Evolutionary conservation across 2,888 invertebrate species (phyloP).

Genomic region (Cybosia mesomella): DNA sequence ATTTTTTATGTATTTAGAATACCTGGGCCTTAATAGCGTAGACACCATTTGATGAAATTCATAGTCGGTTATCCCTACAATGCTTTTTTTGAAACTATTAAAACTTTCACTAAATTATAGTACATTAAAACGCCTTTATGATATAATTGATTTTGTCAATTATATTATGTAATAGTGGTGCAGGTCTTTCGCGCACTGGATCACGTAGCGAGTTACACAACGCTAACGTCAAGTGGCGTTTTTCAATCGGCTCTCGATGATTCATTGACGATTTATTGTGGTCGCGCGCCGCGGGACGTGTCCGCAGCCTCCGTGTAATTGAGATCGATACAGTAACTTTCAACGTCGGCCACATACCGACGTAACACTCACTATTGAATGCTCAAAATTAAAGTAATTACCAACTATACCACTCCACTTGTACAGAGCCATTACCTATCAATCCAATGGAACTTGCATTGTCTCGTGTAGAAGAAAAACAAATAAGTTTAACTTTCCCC

Average conservation of each 20-base stretch:
- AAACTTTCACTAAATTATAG: slow-evolving; percentile 80
- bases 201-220: slow-evolving; percentile 84
- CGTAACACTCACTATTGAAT: slow-evolving; percentile 68
- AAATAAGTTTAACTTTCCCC: slow-evolving; percentile 84
- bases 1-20: neutral
- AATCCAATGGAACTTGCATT: slow-evolving; percentile 63
- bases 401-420: slow-evolving; percentile 51
- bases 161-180: slow-evolving; percentile 77
- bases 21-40: neutral
- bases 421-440: slow-evolving; percentile 46
- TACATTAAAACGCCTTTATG: slow-evolving; percentile 65
- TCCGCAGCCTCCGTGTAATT: slow-evolving; percentile 64
- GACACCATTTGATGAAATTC: slow-evolving; percentile 6
- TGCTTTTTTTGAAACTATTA: slow-evolving; percentile 47
- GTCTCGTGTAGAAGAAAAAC: slow-evolving; percentile 74
- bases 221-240: slow-evolving; percentile 73
- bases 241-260: slow-evolving; percentile 74
- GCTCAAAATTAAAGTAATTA: slow-evolving; percentile 70
- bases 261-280: slow-evolving; percentile 65
- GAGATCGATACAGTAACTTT: slow-evolving; percentile 77
- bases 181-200: slow-evolving; percentile 74
- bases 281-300: slow-evolving; percentile 55
- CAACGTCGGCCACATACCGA: slow-evolving; percentile 68
- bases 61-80: slow-evolving; percentile 21
- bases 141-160: slow-evolving; percentile 80